Conservation (phyloP, 2,113 vertebrate species). For the Silurus asotus region DNA sequence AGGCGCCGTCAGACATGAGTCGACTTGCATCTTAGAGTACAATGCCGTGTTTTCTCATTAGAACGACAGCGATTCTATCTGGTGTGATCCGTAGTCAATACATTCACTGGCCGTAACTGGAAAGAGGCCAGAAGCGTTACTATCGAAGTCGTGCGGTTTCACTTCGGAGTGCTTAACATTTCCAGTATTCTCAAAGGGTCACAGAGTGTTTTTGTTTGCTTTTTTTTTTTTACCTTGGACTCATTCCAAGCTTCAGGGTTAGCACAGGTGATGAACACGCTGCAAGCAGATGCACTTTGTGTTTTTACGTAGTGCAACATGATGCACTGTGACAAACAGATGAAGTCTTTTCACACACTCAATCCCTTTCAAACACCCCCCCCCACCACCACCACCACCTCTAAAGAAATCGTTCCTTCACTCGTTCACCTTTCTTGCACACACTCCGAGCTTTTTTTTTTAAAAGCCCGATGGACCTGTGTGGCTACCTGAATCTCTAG, state of each 20-base stretch:
- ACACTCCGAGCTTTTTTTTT: not conserved
- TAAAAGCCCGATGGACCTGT: not conserved
- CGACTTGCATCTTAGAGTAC: not conserved
- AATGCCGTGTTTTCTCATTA: not conserved
- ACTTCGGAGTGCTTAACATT: not conserved
- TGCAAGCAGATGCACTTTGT: not conserved
- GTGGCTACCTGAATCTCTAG: not conserved
- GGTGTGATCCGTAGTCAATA: not conserved
- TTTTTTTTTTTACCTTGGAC: slow-evolving; percentile 7
- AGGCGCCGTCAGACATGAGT: not conserved
- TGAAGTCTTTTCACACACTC: not conserved
- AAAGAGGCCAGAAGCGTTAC: not conserved
- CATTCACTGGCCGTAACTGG: not conserved
- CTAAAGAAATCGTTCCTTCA: not conserved
- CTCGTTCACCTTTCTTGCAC: not conserved
- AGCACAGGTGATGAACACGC: not conserved
- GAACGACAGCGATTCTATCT: not conserved
- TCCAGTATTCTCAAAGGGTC: not conserved
- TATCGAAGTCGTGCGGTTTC: not conserved
- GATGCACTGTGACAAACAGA: not conserved
- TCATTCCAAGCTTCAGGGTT: not conserved
- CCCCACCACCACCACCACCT: no score
- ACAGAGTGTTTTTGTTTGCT: not conserved
- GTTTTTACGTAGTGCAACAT: slow-evolving; percentile 8
- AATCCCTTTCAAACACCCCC: no score